Evolutionary conservation across 2,113 vertebrate genomes (phyloP).

Genomic region (Hiodon tergisus): DNA sequence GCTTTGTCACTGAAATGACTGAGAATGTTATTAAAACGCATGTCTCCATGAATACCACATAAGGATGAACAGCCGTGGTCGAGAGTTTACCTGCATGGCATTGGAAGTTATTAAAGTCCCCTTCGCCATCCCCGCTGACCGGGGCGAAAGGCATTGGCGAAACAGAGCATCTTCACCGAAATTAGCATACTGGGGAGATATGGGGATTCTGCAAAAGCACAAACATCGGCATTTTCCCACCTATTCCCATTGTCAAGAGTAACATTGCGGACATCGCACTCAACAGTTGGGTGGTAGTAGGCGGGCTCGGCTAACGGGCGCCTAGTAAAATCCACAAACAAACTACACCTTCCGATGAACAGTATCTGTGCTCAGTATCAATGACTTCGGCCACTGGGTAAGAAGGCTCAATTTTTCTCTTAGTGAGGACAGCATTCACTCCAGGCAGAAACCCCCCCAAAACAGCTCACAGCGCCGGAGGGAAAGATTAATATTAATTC

Average conservation of each 20-base stretch:
- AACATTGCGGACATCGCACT: neutral
- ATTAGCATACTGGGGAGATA: too few species aligned
- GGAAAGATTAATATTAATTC: constrained; percentile 50
- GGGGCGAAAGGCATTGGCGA: neutral
- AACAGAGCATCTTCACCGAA: neutral
- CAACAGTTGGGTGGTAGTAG: neutral
- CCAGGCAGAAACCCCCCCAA: constrained; percentile 18
- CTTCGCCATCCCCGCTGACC: neutral
- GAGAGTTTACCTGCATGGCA: constrained; percentile 7
- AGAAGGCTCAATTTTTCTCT: neutral
- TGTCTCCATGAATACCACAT: constrained; percentile 20
- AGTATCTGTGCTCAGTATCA: too few species aligned
- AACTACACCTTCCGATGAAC: neutral
- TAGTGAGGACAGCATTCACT: neutral
- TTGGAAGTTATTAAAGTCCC: neutral
- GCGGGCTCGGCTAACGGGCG: too few species aligned
- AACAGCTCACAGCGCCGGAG: constrained; percentile 30
- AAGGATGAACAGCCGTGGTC: constrained; percentile 9
- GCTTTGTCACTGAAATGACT: neutral
- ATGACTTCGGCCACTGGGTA: neutral
- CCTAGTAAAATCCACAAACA: neutral
- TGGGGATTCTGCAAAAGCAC: too few species aligned
- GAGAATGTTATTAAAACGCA: constrained; percentile 13
- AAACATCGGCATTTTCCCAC: too few species aligned
- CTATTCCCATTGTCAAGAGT: too few species aligned